phyloP scores from a whole-genome alignment of 2,888 invertebrate genomes.

The Parasteatoda lunata region DNA sequence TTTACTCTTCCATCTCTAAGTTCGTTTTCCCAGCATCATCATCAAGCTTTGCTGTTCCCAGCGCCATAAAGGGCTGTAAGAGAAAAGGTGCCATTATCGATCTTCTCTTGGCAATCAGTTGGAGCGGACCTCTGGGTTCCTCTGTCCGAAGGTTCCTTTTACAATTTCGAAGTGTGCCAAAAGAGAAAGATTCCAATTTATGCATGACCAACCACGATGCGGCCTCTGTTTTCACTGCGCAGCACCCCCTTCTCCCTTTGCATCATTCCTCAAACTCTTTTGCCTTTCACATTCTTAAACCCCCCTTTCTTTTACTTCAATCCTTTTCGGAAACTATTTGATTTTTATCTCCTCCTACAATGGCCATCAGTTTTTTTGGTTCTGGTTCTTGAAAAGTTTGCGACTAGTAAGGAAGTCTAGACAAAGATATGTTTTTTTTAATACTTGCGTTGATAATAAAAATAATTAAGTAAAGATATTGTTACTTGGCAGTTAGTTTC shows the following conservation, averaged over 20 bases:
- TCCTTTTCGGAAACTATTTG: slow-evolving; percentile 52
- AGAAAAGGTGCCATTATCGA: slow-evolving; percentile 68
- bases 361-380: not conserved
- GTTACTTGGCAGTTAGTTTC: no score
- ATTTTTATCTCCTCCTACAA: slow-evolving; percentile 25
- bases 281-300: not conserved
- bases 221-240: slow-evolving; percentile 54
- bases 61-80: slow-evolving; percentile 51
- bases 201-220: slow-evolving; percentile 67
- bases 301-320: slow-evolving; percentile 22
- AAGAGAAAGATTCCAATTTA: slow-evolving; percentile 59
- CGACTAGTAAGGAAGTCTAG: no score
- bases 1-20: not conserved
- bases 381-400: no score
- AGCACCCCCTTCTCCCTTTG: slow-evolving; percentile 14
- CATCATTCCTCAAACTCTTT: no score
- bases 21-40: slow-evolving; percentile 27
- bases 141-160: slow-evolving; percentile 50
- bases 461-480: no score
- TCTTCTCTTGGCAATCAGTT: slow-evolving; percentile 60
- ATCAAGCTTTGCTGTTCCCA: slow-evolving; percentile 46
- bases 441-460: no score
- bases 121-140: slow-evolving; percentile 46
- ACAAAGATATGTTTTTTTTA: no score
- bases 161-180: slow-evolving; percentile 35